Conservation (phyloP, 2,113 vertebrate species). For the Otocyon megalotis region DNA sequence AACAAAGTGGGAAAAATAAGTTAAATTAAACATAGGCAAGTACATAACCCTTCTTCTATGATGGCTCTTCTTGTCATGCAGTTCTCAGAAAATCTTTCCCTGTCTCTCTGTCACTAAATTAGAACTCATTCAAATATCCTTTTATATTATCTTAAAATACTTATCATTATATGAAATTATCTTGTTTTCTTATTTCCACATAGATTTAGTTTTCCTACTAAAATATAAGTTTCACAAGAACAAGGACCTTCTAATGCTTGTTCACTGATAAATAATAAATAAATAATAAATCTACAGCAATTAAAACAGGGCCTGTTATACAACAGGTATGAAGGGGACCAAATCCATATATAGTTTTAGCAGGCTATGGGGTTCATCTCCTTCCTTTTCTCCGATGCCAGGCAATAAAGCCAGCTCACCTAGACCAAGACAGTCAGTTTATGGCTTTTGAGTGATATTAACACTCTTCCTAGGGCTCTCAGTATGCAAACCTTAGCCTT, state of each 20-base stretch:
- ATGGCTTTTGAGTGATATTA: not conserved
- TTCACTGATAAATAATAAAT: not conserved
- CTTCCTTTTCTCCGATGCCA: not conserved
- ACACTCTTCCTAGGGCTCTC: not conserved
- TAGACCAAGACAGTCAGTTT: not conserved
- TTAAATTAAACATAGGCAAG: not conserved
- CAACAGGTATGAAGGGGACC: not conserved
- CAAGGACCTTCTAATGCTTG: not conserved
- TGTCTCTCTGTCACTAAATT: not conserved
- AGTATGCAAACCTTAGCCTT: not conserved
- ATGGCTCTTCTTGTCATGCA: not conserved
- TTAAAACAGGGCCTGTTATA: not conserved
- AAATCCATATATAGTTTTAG: not conserved
- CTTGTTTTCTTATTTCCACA: not conserved
- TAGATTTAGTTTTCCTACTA: not conserved
- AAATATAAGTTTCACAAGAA: not conserved
- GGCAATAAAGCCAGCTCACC: not conserved
- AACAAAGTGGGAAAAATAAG: not conserved
- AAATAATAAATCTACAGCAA: not conserved
- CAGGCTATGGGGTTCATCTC: not conserved
- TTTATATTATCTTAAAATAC: not conserved
- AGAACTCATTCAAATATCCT: not conserved
- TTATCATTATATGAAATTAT: not conserved
- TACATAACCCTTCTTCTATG: not conserved
- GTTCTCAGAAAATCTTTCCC: not conserved